Base-by-base conservation (phyloP, 2,888 invertebrate genomes). In the Tiliacea aurago region DNA sequence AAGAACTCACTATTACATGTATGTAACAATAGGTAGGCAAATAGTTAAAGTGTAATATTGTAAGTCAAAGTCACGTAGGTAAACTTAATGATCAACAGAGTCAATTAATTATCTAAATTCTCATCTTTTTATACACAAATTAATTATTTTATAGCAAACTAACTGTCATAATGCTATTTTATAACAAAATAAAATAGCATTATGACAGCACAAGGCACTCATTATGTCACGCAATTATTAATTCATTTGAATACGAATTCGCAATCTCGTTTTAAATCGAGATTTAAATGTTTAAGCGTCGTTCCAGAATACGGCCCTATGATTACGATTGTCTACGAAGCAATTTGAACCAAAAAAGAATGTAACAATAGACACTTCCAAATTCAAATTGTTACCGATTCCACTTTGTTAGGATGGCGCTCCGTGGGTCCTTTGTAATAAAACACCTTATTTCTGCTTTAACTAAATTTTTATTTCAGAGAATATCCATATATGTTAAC, bases 321-420 rank as follows among this genome's bases (percentile, higher is more conserved):
- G 11, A 47, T 41, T 9, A 43, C 33, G 20, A 73, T 69, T 74
- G 70, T 51, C 45, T 70, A 28, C 5, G 28, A 51, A 68, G 49
- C 45, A 58, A 51, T 77, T 77, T 33, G 28, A 69, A 59, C 51
- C 7, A 41, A 73, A 80, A 49, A 43, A 23, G 23, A 73, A 58
- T 53, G 13, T 51, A 47, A 76, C 74, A 80, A 80, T 80, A 80
- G 76, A 59, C 58, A 76, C 58, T 76, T 76, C 74, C 11, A 64
- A 59, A 74, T 71, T 80, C 58, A 74, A 73, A 80, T 80, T 33
- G 51, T 47, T 59, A 51, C 47, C 51, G 23, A 73, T 47, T 72
- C 61, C 37, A 28, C 1, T 28, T 28, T 28, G 28, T 28, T 28
- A 28, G 28, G 28, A 28, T 28, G 28, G 28, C 28, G 28, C 28